Base-by-base conservation (phyloP, 2,113 vertebrate genomes). In the Calonectris borealis region DNA sequence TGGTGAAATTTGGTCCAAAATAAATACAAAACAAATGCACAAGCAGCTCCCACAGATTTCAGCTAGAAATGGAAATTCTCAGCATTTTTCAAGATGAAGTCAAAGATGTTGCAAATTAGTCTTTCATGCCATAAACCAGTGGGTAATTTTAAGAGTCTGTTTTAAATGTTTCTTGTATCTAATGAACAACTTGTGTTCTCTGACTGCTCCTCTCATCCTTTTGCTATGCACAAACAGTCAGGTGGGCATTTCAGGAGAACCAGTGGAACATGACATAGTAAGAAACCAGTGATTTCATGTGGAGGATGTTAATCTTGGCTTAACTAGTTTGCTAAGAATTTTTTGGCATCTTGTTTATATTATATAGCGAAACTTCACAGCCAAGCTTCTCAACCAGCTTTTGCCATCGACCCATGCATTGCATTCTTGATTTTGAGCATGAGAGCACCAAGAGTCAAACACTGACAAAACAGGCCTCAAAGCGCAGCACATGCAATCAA, bases 51-150 rank as follows among this genome's bases (percentile, higher is more conserved):
- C 22, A n/a, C 36, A 83, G 79, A 92, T 88, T 93, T 73, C 68
- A 86, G 13, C 25, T 66, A 62, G 83, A 88, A 86, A 65, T 70
- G 52, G 58, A 86, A 95, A 88, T 88, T 86, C 48, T 72, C 38
- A 80, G 42, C 68, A 54, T 42, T 94, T 95, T 86, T 86, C 83
- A 83, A 68, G 88, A 88, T 36, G 49, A 86, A 90, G 79, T 81
- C 54, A 86, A 92, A 92, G 55, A 90, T 36, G 58, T 21, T 92
- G 60, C 55, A 80, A 68, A 85, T 83, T 57, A 83, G 49, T 27
- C 48, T 85, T 78, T 75, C 48, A 58, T 52, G 29, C 36, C 31
- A 66, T 73, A 86, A 92, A 88, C 13, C 64, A 78, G 32, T n/a
- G 55, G 24, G n/a, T 78, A 77, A 55, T 24, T 91, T 88, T 55